Base-by-base conservation (phyloP, 2,797 vertebrate genomes). In the Hozukius guyotensis region DNA sequence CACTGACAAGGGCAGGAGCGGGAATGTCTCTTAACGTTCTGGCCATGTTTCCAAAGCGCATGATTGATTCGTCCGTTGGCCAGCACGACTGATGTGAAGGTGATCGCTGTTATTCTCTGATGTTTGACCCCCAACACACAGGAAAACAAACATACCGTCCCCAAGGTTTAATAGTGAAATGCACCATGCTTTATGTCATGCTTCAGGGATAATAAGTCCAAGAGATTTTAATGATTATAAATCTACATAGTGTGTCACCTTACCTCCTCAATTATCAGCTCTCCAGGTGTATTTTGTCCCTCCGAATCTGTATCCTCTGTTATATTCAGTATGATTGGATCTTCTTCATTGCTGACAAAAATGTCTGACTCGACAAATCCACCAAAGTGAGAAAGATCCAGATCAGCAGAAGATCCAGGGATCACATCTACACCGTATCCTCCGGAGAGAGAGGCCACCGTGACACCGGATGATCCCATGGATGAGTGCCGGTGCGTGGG, bases 221-320 rank as follows among this genome's bases (percentile, higher is more conserved):
- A 46, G 42, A 46, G 14, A 46, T 52, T 4, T 9, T 49, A 52
- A 52, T 52, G 49, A 52, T n/a, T 52, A 52, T 52, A 52, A 20
- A n/a, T 52, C 8, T 52, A n/a, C 7, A 46, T 46, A 46, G 16
- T 46, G 42, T 68, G 14, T 22, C 9, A 32, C 69, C 92, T 90
- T 89, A 95, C 95, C 94, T 93, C 29, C 46, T 75, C 34, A 36
- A 13, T 70, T 22, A 52, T 46, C 13, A 73, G 66, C 65, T 61
- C 66, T 65, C 24, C 42, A 27, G 66, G 62, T 67, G 46, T 9
- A 59, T 71, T 32, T 34, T 75, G 53, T 46, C 8, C 67, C 32
- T 87, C 81, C 38, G 86, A 73, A 64, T 93, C 91, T 69, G 81
- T 79, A 12, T 95, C 93, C 60, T 94, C 94, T 53, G 20, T 82